Base-by-base conservation (phyloP, 2,113 vertebrate genomes). In the Neodon shergylaensis region DNA sequence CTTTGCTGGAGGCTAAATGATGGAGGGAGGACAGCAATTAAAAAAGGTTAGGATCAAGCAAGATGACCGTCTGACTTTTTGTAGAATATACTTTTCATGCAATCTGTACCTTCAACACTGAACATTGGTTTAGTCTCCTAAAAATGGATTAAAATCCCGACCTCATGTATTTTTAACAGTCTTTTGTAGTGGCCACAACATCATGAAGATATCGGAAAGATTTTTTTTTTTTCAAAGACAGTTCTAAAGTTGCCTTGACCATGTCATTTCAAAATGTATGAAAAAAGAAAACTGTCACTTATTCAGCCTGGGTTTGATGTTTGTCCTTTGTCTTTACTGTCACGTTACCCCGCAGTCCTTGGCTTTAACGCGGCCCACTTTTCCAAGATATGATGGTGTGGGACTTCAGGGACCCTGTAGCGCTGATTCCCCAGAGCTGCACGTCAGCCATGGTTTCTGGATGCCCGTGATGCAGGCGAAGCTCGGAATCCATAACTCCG, bases 241-340 rank as follows among this genome's bases (percentile, higher is more conserved):
- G 0, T 95, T 96, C 74, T 63, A 87, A 93, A 11, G 44, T 81
- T 94, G 42, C 2, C 49, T 76, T 96, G 81, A 92, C 74, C 58
- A 39, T 97, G 77, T 42, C 84, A 76, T 88, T 89, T 97, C 36
- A 88, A 52, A 94, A 91, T 65, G 5, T 33, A 52, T 70, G 65
- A 94, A 68, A 61, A 81, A 92, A 78, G 77, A 94, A 92, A 86
- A 33, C 22, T 78, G 70, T 92, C 72, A 82, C 39, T 70, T 85
- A 0, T 47, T 68, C 26, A 13, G 76, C 33, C 81, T 88, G 7
- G 13, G 42, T 58, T 61, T 94, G 92, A 78, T 66, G 81, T 92
- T 96, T 90, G 81, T 88, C 73, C 83, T 97, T 85, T 96, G 63
- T 95, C 63, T 90, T 93, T 90, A 82, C 76, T 47, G 73, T 91